Evolutionary conservation across 2,888 invertebrate species (phyloP).

Genomic region (Clitarchus hookeri): DNA sequence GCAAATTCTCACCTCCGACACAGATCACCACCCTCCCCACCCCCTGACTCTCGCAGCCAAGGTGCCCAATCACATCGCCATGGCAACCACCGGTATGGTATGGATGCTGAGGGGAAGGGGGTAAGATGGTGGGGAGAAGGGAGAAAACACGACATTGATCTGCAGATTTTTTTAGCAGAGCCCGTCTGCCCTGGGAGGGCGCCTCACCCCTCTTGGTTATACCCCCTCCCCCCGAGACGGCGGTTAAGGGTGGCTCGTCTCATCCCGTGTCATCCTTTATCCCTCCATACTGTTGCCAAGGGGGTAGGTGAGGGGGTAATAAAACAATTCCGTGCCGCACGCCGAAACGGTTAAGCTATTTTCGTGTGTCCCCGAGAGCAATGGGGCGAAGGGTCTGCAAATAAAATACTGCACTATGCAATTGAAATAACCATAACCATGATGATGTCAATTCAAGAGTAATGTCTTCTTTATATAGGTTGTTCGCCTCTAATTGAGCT

Average conservation of each 20-base stretch:
- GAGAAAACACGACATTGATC: constrained; percentile 4
- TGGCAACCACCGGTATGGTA: not conserved
- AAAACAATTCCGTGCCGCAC: not conserved
- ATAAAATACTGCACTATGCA: too few relatives aligned
- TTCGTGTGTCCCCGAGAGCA: not conserved
- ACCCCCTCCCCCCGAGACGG: not conserved
- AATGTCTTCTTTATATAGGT: too few relatives aligned
- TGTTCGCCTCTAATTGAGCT: too few relatives aligned
- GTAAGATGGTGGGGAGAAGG: too few relatives aligned
- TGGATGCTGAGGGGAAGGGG: not conserved
- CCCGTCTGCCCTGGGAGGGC: not conserved
- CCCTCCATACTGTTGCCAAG: not conserved
- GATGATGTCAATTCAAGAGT: too few relatives aligned
- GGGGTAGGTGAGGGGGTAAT: not conserved
- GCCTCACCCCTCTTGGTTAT: not conserved
- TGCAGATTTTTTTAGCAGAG: not conserved
- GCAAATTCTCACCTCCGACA: not conserved
- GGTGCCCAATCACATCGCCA: not conserved
- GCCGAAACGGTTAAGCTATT: not conserved
- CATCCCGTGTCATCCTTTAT: not conserved
- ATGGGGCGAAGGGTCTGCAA: too few relatives aligned
- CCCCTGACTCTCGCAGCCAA: not conserved
- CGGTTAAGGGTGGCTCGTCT: not conserved
- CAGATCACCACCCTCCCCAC: not conserved
- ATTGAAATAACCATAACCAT: too few relatives aligned